Evolutionary conservation across 2,113 vertebrate species (phyloP).

Genomic region (Theristicus caerulescens): DNA sequence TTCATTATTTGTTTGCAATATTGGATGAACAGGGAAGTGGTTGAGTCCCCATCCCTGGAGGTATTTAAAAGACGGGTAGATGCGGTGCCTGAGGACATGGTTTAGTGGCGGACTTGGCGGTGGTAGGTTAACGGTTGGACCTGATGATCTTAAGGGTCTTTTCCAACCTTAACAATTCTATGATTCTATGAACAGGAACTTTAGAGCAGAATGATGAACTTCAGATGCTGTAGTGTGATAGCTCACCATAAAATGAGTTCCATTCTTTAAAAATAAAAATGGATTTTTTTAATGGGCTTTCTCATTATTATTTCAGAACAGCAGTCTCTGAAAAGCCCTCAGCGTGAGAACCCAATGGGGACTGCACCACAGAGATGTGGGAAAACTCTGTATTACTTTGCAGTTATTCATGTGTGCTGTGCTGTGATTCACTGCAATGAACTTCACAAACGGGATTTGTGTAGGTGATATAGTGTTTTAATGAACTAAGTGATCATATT

Average conservation of each 20-base stretch:
- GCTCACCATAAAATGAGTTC: background rate
- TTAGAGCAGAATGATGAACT: background rate
- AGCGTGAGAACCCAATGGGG: background rate
- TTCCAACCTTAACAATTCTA: no score
- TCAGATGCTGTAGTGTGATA: background rate
- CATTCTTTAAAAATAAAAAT: constrained; percentile 26
- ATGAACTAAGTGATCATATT: constrained; percentile 57
- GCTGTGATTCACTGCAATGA: constrained; percentile 34
- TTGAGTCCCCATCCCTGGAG: no score
- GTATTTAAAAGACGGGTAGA: no score
- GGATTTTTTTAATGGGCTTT: constrained; percentile 9
- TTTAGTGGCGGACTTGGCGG: no score
- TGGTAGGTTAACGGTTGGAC: no score
- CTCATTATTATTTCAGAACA: constrained; percentile 58
- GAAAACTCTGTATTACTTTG: background rate
- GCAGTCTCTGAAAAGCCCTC: background rate
- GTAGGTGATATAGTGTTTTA: constrained; percentile 27
- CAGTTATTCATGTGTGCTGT: constrained; percentile 41
- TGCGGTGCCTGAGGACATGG: no score
- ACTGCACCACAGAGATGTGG: background rate
- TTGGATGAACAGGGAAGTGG: background rate
- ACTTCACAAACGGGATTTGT: constrained; percentile 47
- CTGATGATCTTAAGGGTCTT: no score
- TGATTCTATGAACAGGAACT: background rate
- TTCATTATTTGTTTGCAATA: background rate